Percentiles rank a stretch among this genome's conserved stretches.
Evolutionary conservation across 2,888 invertebrate species (phyloP).

Genomic region (Cheilosia impressa): DNA sequence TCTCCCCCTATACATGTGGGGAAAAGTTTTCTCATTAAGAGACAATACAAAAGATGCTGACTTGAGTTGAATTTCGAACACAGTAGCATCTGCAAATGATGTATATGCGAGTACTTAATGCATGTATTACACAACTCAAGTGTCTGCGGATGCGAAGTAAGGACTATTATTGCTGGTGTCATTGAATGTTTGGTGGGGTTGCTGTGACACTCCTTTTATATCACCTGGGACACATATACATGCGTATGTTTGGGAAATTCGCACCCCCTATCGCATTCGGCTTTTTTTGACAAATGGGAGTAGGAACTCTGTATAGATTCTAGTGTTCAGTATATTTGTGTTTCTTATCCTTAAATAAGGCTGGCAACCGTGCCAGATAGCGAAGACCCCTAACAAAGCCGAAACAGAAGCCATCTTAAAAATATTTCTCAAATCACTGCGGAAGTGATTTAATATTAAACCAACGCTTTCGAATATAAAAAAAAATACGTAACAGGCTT

Average conservation of each 20-base stretch:
- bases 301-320: neutral
- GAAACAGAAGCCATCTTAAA: too few species aligned
- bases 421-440: too few species aligned
- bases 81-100: conserved; percentile 38
- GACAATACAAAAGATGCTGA: conserved; percentile 25
- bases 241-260: too few species aligned
- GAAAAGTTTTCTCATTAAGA: conserved; percentile 52
- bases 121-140: neutral
- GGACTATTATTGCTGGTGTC: conserved; percentile 13
- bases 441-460: too few species aligned
- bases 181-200: neutral
- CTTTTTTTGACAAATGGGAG: too few species aligned
- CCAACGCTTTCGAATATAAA: too few species aligned
- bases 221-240: conserved; percentile 22
- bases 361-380: too few species aligned
- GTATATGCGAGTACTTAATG: conserved; percentile 8
- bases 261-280: too few species aligned
- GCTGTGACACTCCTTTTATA: neutral
- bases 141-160: conserved; percentile 7
- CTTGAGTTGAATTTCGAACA: conserved; percentile 13
- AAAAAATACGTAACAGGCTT: neutral
- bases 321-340: too few species aligned
- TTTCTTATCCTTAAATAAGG: too few species aligned
- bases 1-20: neutral
- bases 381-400: too few species aligned